Conservation (phyloP, 92 coral and sea anemone genomes). For the Epizoanthus ramosus region DNA sequence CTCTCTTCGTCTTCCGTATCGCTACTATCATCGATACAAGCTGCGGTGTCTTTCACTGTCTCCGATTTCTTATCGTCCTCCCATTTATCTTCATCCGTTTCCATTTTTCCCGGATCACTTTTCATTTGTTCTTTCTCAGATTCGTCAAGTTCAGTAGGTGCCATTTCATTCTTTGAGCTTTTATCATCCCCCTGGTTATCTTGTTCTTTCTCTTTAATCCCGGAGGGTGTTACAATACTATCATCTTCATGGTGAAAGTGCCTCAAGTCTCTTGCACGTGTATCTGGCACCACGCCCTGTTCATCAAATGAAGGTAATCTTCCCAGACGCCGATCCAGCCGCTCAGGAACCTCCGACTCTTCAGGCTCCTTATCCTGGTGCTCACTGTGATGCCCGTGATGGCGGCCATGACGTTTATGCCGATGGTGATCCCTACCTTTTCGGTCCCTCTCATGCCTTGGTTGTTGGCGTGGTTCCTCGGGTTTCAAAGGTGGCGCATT, state of each 20-base stretch:
- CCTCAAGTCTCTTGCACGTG: constrained; percentile 22
- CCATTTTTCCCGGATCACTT: background rate
- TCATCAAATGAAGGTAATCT: constrained; percentile 27
- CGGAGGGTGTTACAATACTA: background rate
- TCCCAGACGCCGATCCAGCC: constrained; percentile 25
- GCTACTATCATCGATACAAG: background rate
- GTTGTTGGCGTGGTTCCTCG: background rate
- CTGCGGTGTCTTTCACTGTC: background rate
- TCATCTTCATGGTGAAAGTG: background rate
- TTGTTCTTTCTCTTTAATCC: background rate
- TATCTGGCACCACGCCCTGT: constrained; percentile 17
- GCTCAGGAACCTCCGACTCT: constrained; percentile 25
- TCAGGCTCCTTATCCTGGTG: background rate
- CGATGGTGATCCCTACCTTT: constrained; percentile 22
- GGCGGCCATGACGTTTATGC: constrained; percentile 39
- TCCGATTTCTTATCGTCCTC: background rate
- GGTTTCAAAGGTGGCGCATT: constrained; percentile 10
- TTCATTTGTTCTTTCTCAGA: background rate
- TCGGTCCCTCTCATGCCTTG: background rate
- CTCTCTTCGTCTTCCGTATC: constrained; percentile 16
- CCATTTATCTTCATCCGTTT: background rate
- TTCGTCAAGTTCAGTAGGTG: background rate
- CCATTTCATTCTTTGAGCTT: background rate
- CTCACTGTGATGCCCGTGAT: constrained; percentile 2
- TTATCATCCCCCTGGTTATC: background rate